Conservation (phyloP, 1,140 invertebrate genomes). For the Octopus bimaculoides region DNA sequence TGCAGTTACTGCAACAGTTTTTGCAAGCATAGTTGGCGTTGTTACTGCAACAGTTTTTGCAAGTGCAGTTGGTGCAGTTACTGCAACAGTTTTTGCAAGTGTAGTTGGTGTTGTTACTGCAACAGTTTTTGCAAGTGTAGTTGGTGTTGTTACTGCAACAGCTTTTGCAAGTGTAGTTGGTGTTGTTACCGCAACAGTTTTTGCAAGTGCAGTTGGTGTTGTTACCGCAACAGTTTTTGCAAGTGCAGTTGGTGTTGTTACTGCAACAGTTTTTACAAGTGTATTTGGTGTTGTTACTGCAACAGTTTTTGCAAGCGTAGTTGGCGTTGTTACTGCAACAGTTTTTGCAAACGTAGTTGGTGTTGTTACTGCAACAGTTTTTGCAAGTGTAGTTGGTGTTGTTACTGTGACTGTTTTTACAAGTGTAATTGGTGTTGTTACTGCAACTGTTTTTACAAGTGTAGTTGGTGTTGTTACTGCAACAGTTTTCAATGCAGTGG, state of each 20-base stretch:
- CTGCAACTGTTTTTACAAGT: constrained; percentile 13
- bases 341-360: not conserved
- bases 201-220: not conserved
- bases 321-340: not conserved
- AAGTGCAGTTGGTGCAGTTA: not conserved
- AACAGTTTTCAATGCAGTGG: not conserved
- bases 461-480: constrained; percentile 6
- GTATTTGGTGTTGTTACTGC: too few species aligned
- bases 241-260: too few species aligned
- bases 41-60: constrained; percentile 7
- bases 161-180: not conserved
- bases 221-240: not conserved
- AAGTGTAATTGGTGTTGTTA: not conserved
- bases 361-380: constrained; percentile 23
- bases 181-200: constrained; percentile 10
- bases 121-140: not conserved
- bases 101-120: not conserved
- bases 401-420: not conserved
- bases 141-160: not conserved
- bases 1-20: constrained; percentile 9
- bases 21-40: constrained; percentile 11
- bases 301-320: not conserved
- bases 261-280: too few species aligned
- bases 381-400: constrained; percentile 16
- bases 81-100: not conserved